phyloP scores from a whole-genome alignment of 2,113 vertebrate species.

The Hemiprocne comata region DNA sequence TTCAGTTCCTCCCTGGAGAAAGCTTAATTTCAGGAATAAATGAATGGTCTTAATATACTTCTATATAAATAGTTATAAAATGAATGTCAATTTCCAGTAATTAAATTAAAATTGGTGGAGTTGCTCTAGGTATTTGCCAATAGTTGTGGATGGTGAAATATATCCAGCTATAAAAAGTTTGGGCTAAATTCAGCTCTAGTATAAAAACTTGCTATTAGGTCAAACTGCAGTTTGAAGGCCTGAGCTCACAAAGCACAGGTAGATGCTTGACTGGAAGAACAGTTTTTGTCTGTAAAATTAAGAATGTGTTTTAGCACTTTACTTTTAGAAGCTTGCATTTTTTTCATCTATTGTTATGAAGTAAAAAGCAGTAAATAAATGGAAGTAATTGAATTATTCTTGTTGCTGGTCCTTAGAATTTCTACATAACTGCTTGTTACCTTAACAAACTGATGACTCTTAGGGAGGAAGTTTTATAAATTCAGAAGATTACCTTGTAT shows the following conservation, averaged over 20 bases:
- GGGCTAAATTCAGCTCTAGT: not conserved
- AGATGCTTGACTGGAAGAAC: not conserved
- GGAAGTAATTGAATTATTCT: not conserved
- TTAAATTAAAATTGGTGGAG: not conserved
- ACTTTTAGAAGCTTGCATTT: not conserved
- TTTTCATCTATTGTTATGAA: not conserved
- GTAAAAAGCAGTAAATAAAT: not conserved
- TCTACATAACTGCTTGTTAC: not conserved
- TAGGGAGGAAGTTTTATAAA: not conserved
- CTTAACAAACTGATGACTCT: not conserved
- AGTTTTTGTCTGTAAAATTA: not conserved
- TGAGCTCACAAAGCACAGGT: not conserved
- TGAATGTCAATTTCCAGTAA: not conserved
- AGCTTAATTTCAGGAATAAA: constrained; percentile 2
- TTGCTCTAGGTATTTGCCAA: not conserved
- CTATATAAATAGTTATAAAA: not conserved
- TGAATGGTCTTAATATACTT: not conserved
- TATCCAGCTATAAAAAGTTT: not conserved
- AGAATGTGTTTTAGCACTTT: not conserved
- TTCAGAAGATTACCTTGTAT: not conserved
- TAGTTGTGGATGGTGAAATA: not conserved
- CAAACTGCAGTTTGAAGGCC: not conserved
- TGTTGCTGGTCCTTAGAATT: not conserved
- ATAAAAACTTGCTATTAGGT: not conserved
- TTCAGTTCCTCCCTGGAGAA: not conserved